Conservation (phyloP, 1,140 invertebrate genomes). For the Magallana angulata region DNA sequence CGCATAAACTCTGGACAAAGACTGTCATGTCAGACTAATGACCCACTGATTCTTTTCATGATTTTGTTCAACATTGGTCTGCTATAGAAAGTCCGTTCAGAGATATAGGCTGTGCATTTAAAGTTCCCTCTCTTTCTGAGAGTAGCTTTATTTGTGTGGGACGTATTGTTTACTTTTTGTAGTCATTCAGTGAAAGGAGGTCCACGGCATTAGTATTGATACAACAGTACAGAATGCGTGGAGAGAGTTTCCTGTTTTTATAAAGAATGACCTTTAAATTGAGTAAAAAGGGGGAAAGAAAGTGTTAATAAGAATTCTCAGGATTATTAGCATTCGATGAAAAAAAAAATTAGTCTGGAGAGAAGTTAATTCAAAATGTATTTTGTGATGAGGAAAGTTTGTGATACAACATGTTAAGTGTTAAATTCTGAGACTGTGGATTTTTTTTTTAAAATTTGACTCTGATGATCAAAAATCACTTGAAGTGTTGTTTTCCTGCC, state of each 20-base stretch:
- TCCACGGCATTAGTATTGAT: background rate
- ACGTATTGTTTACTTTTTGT: background rate
- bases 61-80: background rate
- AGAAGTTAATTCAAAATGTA: too few relatives aligned
- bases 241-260: slow-evolving; percentile 2
- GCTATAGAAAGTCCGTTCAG: background rate
- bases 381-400: too few relatives aligned
- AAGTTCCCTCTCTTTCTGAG: slow-evolving; percentile 18
- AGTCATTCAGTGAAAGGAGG: slow-evolving; percentile 1
- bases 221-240: background rate
- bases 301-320: background rate
- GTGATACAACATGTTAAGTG: too few relatives aligned
- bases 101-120: slow-evolving; percentile 4
- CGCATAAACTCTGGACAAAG: too few relatives aligned
- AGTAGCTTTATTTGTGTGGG: background rate
- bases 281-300: background rate
- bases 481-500: too few relatives aligned
- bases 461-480: too few relatives aligned
- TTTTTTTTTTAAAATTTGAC: too few relatives aligned
- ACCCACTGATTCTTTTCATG: too few relatives aligned
- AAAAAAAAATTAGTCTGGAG: background rate
- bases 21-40: too few relatives aligned
- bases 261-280: background rate
- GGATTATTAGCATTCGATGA: background rate
- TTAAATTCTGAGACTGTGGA: too few relatives aligned